Conservation (phyloP, 2,113 vertebrate species). For the Mormoops blainvillei region DNA sequence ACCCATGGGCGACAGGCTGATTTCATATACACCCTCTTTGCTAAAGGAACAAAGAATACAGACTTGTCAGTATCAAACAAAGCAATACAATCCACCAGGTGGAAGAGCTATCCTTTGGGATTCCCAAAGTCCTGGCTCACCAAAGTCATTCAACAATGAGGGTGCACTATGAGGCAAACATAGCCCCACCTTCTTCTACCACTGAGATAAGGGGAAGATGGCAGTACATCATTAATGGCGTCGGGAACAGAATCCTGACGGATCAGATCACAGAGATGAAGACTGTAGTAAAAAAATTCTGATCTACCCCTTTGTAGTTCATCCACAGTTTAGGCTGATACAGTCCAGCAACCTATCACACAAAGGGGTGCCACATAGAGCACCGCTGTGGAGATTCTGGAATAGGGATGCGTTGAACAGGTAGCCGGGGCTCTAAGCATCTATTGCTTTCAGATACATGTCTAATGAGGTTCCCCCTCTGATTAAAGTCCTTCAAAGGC, state of each 20-base stretch:
- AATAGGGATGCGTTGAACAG: background rate
- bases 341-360: background rate
- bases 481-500: background rate
- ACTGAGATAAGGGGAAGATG: background rate
- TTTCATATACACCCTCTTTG: slow-evolving; percentile 87
- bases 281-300: background rate
- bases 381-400: background rate
- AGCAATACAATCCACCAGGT: background rate
- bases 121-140: background rate
- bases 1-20: slow-evolving; percentile 87
- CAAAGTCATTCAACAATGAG: background rate
- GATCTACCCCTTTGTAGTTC: background rate
- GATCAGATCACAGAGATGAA: background rate
- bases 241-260: background rate
- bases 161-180: background rate
- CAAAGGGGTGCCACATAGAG: background rate
- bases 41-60: slow-evolving; percentile 75
- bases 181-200: background rate
- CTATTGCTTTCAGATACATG: background rate
- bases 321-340: background rate
- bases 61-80: slow-evolving; percentile 14
- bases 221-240: too few relatives aligned
- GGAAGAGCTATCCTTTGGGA: background rate
- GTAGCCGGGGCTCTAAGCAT: background rate
- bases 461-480: background rate